Evolutionary conservation across 2,888 invertebrate genomes (phyloP), one percentile per base, ranked within the genome.

Genomic region (Hemithea aestivaria): DNA sequence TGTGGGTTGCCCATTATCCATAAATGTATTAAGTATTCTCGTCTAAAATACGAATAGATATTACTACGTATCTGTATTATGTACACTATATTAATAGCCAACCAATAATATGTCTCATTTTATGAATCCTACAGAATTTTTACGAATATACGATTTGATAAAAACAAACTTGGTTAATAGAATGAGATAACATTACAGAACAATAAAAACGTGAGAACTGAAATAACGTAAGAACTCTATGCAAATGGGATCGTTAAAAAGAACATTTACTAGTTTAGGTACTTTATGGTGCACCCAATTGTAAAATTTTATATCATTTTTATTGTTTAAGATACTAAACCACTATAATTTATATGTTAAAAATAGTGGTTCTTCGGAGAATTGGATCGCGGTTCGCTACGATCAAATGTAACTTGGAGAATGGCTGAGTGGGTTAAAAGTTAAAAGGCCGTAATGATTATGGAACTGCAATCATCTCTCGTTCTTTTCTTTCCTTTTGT

Each of bases 221-320:
- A 49, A 49, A 48, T 51, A 55, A 55, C 49, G 31, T 26, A 29
- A 28, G 45, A 58, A 55, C 42, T 42, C 48, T 61, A 69, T 69
- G 64, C 56, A 66, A 71, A 73, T 60, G 37, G 47, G 56, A 52
- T 53, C 51, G 58, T 66, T 64, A 65, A 57, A 51, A 45, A 56
- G 35, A 61, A 56, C 50, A 47, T 55, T 58, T 56, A 62, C 51
- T 62, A 53, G 51, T 61, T 55, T 48, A 46, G 40, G 34, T 39
- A 44, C 42, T 62, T 62, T 62, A 65, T 56, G 50, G 53, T 48
- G 53, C 50, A 53, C 56, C 49, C 51, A 56, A 46, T 50, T 49
- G 47, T 51, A 45, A 22, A 35, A 23, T 51, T 58, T 57, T 53
- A 54, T 57, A 44, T 50, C 48, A 45, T 59, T 59, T 46, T 46